Base-by-base conservation (phyloP, 2,888 invertebrate genomes). In the Rotaria sp. region DNA sequence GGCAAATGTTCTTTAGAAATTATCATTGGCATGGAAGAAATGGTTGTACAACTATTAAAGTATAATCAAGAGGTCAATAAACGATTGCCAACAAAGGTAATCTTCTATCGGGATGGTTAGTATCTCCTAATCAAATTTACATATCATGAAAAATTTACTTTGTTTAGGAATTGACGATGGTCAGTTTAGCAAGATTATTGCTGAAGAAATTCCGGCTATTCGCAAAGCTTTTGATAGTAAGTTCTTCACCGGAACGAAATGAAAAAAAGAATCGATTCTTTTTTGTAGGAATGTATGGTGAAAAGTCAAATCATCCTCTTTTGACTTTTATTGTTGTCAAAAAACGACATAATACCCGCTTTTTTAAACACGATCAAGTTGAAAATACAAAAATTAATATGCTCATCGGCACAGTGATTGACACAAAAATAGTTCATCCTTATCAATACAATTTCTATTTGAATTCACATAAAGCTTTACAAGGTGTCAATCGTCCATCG, bases 401-500 rank as follows among this genome's bases (percentile, higher is more conserved):
- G 35, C 10, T 38, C 8, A 75, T 75, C 35, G 74, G 74, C 21
- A 7, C n/a, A 21, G 35, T 35, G 21, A 75, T 75, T 15, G 74
- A 75, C 38, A 75, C 74, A 7, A 75, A 38, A 38, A 35, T 75
- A 38, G 74, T 75, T 75, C 74, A 75, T 75, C 38, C 74, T 11
- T 7, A 75, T 38, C 21, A 21, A 38, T 11, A 7, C 7, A 21
- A 35, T 41, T 75, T 38, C 11, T 75, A 75, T 38, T 41, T 75
- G 5, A 75, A 75, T 75, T 75, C 74, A 18, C 74, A 75, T 41
- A 35, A 38, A 24, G 8, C 45, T 80, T 1, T 80, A 21, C 86
- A 84, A 84, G 84, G 85, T 18, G 88, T 87, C 26, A 86, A 87
- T 18, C 85, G 84, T 48, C 86, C 88, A n/a, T 74, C 87, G n/a